Conservation (phyloP, 2,888 invertebrate species). For the Mythimna loreyi region DNA sequence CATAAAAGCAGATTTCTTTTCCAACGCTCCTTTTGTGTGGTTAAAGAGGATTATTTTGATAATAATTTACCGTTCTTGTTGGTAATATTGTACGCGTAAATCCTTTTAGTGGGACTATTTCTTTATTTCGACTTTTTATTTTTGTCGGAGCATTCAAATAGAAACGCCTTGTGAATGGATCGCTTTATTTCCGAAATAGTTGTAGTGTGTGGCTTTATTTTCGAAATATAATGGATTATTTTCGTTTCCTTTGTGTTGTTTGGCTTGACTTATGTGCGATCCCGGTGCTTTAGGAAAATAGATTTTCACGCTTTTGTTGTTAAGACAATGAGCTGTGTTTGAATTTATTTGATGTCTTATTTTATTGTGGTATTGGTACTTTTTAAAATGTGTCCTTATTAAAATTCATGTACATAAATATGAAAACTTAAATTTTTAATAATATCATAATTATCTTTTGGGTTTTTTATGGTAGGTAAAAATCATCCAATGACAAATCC, state of each 20-base stretch:
- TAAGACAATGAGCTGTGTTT: conserved; percentile 4
- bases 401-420: too few relatives aligned
- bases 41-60: conserved; percentile 73
- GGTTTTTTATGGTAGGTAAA: too few relatives aligned
- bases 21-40: conserved; percentile 66
- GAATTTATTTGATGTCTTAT: not conserved
- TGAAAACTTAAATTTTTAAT: not conserved
- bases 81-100: conserved; percentile 69
- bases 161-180: conserved; percentile 55
- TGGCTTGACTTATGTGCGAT: conserved; percentile 29
- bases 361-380: not conserved
- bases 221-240: conserved; percentile 54
- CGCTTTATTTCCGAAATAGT: conserved; percentile 61
- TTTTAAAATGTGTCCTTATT: not conserved
- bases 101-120: conserved; percentile 69
- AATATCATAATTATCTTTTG: too few relatives aligned
- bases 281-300: conserved; percentile 21
- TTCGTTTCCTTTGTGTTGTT: conserved; percentile 31
- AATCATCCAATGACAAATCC: too few relatives aligned
- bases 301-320: conserved; percentile 19
- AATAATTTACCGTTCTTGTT: conserved; percentile 73
- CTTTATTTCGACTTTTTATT: conserved; percentile 66
- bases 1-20: conserved; percentile 69
- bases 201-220: conserved; percentile 54
- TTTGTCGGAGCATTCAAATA: conserved; percentile 63